Evolutionary conservation across 2,888 invertebrate species (phyloP).

Genomic region (Microplitis deprimator): DNA sequence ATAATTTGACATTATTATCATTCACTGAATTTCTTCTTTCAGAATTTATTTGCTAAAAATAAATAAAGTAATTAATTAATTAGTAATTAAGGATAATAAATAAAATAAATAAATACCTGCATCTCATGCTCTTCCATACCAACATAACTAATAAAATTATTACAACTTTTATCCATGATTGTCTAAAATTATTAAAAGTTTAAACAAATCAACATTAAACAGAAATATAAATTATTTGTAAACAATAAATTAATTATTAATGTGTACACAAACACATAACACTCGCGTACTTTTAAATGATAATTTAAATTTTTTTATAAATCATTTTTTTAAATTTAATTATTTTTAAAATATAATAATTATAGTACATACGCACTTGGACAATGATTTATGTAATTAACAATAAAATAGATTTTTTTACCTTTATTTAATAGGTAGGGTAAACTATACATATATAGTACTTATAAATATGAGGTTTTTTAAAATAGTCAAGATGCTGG

Average conservation of each 20-base stretch:
- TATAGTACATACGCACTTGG: neutral
- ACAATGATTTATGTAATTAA: neutral
- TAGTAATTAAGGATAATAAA: neutral
- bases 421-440: neutral
- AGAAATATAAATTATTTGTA: neutral
- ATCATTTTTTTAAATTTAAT: neutral
- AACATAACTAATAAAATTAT: constrained; percentile 72
- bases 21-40: constrained; percentile 65
- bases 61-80: constrained; percentile 3
- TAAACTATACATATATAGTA: neutral
- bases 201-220: neutral
- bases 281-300: neutral
- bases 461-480: neutral
- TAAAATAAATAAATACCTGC: constrained; percentile 61
- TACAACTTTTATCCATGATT: constrained; percentile 68
- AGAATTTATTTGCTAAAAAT: constrained; percentile 60
- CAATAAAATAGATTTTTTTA: neutral
- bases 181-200: constrained; percentile 10
- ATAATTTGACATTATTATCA: constrained; percentile 64
- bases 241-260: neutral
- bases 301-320: neutral
- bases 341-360: neutral
- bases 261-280: neutral
- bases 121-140: constrained; percentile 70
- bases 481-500: neutral